Evolutionary conservation across 2,888 invertebrate genomes (phyloP).

Genomic region (Drosophila aldrichi): DNA sequence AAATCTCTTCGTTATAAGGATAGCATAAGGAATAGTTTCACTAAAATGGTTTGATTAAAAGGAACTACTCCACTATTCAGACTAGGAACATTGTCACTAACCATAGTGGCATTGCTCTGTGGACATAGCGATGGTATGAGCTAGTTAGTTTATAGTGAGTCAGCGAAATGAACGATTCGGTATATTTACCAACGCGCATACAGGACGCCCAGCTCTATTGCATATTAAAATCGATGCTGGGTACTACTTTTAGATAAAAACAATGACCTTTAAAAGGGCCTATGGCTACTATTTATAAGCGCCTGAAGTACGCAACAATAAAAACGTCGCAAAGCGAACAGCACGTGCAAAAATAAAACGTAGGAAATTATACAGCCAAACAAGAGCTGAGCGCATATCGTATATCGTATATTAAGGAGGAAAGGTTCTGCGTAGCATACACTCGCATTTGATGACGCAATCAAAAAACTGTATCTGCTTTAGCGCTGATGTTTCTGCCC

Average conservation of each 20-base stretch:
- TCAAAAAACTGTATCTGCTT: slow-evolving; percentile 28
- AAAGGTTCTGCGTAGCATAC: neutral
- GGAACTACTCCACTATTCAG: neutral
- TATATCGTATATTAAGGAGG: neutral
- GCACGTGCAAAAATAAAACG: slow-evolving; percentile 68
- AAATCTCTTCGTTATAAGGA: neutral
- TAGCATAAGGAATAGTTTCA: neutral
- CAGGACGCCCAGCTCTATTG: neutral
- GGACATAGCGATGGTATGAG: neutral
- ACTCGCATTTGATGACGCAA: slow-evolving; percentile 67
- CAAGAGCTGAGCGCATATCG: slow-evolving; percentile 6
- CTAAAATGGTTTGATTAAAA: neutral
- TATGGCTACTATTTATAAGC: slow-evolving; percentile 37
- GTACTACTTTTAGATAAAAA: slow-evolving; percentile 9
- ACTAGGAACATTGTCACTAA: neutral
- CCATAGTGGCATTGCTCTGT: too few species aligned
- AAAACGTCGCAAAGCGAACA: neutral
- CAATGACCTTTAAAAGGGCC: slow-evolving; percentile 20
- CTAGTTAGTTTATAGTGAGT: neutral
- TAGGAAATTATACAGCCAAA: slow-evolving; percentile 46
- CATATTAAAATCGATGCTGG: slow-evolving; percentile 10
- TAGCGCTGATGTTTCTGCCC: slow-evolving; percentile 2
- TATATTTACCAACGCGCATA: neutral
- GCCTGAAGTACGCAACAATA: slow-evolving; percentile 23
- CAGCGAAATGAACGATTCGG: neutral